Conservation (phyloP, 2,113 vertebrate species). For the Tyrannus savana region DNA sequence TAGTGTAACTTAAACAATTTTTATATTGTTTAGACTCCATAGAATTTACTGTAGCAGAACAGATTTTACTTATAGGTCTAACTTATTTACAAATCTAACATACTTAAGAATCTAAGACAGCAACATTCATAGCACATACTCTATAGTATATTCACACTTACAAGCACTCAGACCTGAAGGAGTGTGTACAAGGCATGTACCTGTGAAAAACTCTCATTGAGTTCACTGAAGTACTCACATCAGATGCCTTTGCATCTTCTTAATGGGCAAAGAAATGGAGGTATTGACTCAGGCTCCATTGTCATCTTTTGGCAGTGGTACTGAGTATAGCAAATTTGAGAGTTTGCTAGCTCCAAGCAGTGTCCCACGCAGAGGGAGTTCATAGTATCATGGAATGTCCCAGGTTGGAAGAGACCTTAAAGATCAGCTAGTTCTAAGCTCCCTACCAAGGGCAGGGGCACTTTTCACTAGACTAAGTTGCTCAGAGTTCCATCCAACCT, state of each 20-base stretch:
- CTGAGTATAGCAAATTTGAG: rapidly evolving
- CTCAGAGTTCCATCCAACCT: not conserved
- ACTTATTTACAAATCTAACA: too few relatives aligned
- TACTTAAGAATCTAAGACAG: not conserved
- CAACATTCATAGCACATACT: not conserved
- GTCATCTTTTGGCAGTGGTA: not conserved
- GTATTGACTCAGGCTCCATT: rapidly evolving
- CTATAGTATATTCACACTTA: rapidly evolving
- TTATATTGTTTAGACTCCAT: not conserved
- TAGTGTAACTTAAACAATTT: too few relatives aligned
- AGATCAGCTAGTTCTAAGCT: not conserved
- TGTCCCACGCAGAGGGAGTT: rapidly evolving
- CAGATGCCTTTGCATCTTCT: not conserved
- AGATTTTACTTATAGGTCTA: not conserved
- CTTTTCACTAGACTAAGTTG: not conserved
- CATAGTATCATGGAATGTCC: not conserved
- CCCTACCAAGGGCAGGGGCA: not conserved
- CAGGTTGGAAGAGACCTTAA: not conserved
- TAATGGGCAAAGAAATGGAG: not conserved
- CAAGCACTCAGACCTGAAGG: not conserved
- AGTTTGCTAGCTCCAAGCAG: rapidly evolving
- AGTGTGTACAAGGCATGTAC: not conserved
- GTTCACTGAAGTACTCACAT: not conserved
- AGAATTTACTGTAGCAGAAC: not conserved
- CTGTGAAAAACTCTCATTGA: not conserved